These are phyloP conservation scores for Grapholita molesta DNA, from an alignment of 1,140 invertebrate genomes.

Conservation along the genomic window DNA sequence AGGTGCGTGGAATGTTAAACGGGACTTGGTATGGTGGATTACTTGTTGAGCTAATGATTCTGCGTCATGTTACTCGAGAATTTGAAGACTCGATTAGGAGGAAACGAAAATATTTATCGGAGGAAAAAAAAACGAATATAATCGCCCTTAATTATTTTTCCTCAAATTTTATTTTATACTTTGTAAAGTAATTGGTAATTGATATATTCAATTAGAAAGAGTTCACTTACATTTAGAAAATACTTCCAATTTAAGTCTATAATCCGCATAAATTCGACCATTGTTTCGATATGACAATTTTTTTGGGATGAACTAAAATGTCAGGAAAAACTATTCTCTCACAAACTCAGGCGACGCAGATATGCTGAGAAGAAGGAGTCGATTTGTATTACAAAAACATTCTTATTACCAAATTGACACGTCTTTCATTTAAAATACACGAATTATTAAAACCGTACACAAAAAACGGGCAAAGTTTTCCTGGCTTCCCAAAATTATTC, in stretches of 20 bases:
- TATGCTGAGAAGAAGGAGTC: neutral
- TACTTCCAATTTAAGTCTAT: no score
- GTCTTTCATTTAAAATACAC: neutral
- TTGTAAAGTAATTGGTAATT: no score
- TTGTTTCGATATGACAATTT: no score
- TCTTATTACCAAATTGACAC: neutral
- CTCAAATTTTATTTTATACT: no score
- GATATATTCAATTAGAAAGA: no score
- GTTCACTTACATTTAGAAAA: no score
- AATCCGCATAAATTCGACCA: no score
- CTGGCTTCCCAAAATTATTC: conserved; percentile 38
- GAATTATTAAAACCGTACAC: neutral
- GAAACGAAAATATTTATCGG: neutral
- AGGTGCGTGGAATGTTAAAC: conserved; percentile 5
- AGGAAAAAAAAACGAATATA: no score
- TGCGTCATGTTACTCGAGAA: neutral
- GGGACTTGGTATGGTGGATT: neutral
- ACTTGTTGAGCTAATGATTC: neutral
- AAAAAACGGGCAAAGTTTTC: conserved; percentile 30
- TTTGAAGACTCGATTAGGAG: neutral
- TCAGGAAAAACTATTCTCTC: no score
- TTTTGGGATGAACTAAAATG: no score
- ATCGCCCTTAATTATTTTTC: no score
- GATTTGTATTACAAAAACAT: neutral
- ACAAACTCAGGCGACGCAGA: no score